Evolutionary conservation across 1,140 invertebrate genomes (phyloP), one percentile per base, ranked within the genome.

Genomic region (Adelges cooleyi): DNA sequence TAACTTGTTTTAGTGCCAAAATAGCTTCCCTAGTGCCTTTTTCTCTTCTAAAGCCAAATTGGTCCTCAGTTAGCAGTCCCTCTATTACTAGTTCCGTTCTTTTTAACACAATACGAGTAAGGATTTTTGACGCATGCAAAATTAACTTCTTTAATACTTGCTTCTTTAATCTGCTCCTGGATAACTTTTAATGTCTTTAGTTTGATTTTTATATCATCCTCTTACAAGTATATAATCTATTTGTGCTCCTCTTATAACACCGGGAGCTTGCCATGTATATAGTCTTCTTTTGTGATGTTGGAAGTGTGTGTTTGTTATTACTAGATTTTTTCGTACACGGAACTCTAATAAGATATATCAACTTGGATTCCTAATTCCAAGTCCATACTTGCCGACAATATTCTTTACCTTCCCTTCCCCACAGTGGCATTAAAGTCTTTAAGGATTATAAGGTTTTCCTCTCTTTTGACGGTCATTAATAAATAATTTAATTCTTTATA

Each of bases 201-300:
- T 23, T 56, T 44, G 59, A 67, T 74, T 75, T 65, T 66, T 65
- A 51, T 69, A 75, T 17, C 72, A 40, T 38, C 67, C 67, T 20
- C 71, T 71, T 3, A 73, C 69, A 18, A 72, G 38, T 0, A 75
- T 69, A 54, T 69, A 76, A n/a, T n/a, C n/a, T n/a, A n/a, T n/a
- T n/a, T n/a, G n/a, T n/a, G n/a, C n/a, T n/a, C n/a, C n/a, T n/a
- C n/a, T n/a, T n/a, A n/a, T n/a, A n/a, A n/a, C n/a, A n/a, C n/a
- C n/a, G n/a, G n/a, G n/a, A n/a, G n/a, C n/a, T n/a, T n/a, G n/a
- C n/a, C n/a, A n/a, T n/a, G 74, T 75, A 50, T 73, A 74, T 49
- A 73, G 52, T 38, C 71, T 65, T 53, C 72, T 52, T 15, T 69
- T 68, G 13, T 68, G 73, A 54, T 72, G 49, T 46, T 73, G 68